Conservation (phyloP, 2,113 vertebrate genomes). For the Oostethus manadensis region DNA sequence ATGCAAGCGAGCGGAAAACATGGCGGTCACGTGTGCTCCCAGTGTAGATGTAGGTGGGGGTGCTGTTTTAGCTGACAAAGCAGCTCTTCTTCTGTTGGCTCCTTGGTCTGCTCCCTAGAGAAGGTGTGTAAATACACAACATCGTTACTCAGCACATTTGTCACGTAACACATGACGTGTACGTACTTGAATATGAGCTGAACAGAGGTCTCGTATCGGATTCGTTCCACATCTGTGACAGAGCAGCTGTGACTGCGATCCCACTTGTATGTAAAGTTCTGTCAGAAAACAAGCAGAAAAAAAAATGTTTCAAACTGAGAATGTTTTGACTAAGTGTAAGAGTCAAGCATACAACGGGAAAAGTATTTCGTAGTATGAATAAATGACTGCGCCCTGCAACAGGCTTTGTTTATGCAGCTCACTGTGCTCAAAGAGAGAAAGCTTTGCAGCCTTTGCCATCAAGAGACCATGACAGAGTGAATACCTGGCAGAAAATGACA, state of each 20-base stretch:
- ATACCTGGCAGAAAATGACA: too few species aligned
- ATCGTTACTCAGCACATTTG: not conserved
- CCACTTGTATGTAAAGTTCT: slow-evolving; percentile 97
- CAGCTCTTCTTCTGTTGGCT: slow-evolving; percentile 88
- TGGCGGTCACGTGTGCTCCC: slow-evolving; percentile 28
- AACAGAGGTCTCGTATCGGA: slow-evolving; percentile 75
- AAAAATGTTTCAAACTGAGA: too few species aligned
- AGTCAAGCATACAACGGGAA: too few species aligned
- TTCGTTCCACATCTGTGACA: slow-evolving; percentile 64
- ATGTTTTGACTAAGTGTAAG: too few species aligned
- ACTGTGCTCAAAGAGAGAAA: too few species aligned
- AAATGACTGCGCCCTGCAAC: too few species aligned
- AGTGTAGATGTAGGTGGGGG: slow-evolving; percentile 78
- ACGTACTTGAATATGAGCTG: slow-evolving; percentile 88
- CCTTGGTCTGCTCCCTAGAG: slow-evolving; percentile 83
- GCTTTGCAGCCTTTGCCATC: too few species aligned
- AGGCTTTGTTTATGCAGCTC: too few species aligned
- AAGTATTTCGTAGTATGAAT: too few species aligned
- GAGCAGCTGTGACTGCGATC: slow-evolving; percentile 78
- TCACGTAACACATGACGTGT: rapidly evolving
- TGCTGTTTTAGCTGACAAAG: slow-evolving; percentile 78
- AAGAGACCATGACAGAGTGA: too few species aligned
- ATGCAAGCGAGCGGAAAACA: not conserved
- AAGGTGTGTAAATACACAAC: not conserved
- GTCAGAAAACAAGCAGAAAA: slow-evolving; percentile 4